Conservation (phyloP, 1,140 invertebrate species). For the Phocides pigmalion region DNA sequence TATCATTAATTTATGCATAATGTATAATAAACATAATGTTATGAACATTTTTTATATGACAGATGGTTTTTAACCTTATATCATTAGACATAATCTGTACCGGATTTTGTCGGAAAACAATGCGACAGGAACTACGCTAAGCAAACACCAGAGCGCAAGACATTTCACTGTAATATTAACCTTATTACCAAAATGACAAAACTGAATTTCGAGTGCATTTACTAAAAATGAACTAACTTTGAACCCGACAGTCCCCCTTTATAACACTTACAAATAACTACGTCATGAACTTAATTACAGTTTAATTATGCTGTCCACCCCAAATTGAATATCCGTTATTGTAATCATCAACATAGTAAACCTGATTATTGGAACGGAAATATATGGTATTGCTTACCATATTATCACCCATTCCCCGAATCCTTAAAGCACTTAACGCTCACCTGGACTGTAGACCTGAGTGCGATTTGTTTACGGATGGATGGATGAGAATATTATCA, state of each 20-base stretch:
- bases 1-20: no score
- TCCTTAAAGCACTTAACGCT: no score
- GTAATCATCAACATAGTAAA: neutral
- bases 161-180: slow-evolving; percentile 36
- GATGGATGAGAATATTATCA: no score
- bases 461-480: no score
- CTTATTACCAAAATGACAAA: slow-evolving; percentile 35
- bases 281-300: neutral
- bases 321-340: neutral
- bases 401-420: no score
- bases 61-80: slow-evolving; percentile 36
- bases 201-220: slow-evolving; percentile 31
- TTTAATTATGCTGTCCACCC: neutral
- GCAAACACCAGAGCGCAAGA: slow-evolving; percentile 37
- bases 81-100: slow-evolving; percentile 57
- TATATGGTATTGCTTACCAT: no score
- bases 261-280: neutral
- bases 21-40: no score
- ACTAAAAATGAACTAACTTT: slow-evolving; percentile 13
- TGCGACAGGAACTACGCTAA: slow-evolving; percentile 69
- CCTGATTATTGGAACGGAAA: no score
- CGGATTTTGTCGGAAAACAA: slow-evolving; percentile 61
- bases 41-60: neutral
- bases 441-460: no score
- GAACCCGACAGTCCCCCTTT: slow-evolving; percentile 12